Evolutionary conservation across 2,888 invertebrate genomes (phyloP).

Genomic region (Drosophila greeni): DNA sequence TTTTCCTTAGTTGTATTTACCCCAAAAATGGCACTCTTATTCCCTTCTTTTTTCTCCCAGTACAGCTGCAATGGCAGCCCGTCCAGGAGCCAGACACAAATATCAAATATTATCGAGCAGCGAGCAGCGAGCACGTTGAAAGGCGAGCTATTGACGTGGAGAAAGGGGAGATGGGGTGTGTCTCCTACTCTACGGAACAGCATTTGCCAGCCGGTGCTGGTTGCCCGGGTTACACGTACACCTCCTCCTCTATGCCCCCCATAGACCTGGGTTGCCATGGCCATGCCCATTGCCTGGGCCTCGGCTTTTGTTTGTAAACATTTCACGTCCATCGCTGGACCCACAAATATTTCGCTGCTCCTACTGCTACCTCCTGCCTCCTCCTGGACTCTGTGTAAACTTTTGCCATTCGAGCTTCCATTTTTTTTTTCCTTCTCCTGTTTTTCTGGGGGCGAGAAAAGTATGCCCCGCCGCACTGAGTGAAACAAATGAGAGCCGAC

Average conservation of each 20-base stretch:
- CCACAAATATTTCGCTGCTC: conserved; percentile 43
- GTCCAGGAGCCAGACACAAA: conserved; percentile 42
- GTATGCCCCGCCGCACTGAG: conserved; percentile 24
- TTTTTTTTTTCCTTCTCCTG: conserved; percentile 11
- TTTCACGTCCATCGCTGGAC: conserved; percentile 62
- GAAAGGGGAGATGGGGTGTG: conserved; percentile 31
- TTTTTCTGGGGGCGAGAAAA: conserved; percentile 48
- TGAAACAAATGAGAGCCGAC: conserved; percentile 40
- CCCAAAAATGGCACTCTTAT: not conserved
- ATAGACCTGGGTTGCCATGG: conserved; percentile 34
- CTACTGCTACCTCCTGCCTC: conserved; percentile 42
- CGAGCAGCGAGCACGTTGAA: conserved; percentile 26
- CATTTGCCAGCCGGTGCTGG: conserved; percentile 47
- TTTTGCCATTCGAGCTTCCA: conserved; percentile 63
- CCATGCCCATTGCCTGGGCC: conserved; percentile 56
- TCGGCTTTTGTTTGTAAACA: conserved; percentile 70
- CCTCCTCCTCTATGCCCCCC: conserved; percentile 8
- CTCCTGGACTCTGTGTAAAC: conserved; percentile 59
- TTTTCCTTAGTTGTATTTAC: not conserved
- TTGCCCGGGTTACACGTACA: conserved; percentile 55
- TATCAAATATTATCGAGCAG: conserved; percentile 67
- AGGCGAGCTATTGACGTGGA: conserved; percentile 56
- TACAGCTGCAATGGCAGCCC: conserved; percentile 7
- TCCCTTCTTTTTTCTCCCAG: not conserved
- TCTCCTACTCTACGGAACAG: conserved; percentile 1